Conservation (phyloP, 2,113 vertebrate genomes). For the Daubentonia madagascariensis region DNA sequence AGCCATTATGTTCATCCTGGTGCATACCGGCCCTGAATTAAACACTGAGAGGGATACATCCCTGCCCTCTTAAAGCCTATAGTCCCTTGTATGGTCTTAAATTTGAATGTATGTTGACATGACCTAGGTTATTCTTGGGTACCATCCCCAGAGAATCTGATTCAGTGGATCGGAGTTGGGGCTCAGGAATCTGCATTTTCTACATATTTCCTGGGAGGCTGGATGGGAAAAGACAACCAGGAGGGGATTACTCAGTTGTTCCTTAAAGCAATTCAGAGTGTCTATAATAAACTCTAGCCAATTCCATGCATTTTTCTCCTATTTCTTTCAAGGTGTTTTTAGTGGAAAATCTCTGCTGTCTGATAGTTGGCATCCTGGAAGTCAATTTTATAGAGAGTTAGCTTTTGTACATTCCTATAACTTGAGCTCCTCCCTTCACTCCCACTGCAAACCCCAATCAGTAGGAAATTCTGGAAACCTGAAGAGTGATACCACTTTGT, state of each 20-base stretch:
- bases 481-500: background rate
- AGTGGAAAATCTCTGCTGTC: background rate
- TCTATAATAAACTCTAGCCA: background rate
- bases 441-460: background rate
- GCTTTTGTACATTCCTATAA: background rate
- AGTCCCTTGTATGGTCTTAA: background rate
- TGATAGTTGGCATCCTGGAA: background rate
- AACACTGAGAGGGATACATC: background rate
- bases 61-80: background rate
- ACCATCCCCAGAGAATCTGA: background rate
- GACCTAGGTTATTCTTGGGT: background rate
- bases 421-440: background rate
- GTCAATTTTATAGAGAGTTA: background rate
- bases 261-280: background rate
- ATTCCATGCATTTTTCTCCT: background rate
- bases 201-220: background rate
- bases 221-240: background rate
- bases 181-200: background rate
- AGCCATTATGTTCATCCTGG: background rate
- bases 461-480: conserved; percentile 16
- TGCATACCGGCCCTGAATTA: background rate
- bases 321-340: background rate
- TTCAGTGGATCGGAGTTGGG: background rate
- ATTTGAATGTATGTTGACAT: background rate
- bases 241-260: background rate